These are phyloP conservation scores for Atrina japonica DNA, from an alignment of 2,888 invertebrate genomes.

Conservation along the genomic window DNA sequence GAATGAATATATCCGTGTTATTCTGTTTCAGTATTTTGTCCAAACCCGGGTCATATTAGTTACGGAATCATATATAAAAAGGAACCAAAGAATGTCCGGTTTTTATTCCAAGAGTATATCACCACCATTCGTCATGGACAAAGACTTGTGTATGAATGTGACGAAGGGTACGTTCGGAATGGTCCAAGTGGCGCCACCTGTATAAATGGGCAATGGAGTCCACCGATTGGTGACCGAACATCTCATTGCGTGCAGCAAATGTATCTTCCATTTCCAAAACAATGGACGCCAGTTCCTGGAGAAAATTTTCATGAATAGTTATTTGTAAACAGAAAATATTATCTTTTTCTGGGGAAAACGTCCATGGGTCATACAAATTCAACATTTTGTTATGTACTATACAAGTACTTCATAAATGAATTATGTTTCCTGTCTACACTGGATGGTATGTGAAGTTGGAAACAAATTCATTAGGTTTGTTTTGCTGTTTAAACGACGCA, in stretches of 20 bases:
- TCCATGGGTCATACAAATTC: too few relatives aligned
- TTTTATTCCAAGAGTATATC: constrained; percentile 96
- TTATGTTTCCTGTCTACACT: too few relatives aligned
- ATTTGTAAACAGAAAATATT: too few relatives aligned
- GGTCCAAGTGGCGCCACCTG: constrained; percentile 96
- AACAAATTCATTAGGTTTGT: too few relatives aligned
- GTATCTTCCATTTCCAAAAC: constrained; percentile 85
- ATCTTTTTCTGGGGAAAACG: too few relatives aligned
- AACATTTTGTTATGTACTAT: too few relatives aligned
- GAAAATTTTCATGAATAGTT: constrained; percentile 31
- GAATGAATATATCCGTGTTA: too few relatives aligned
- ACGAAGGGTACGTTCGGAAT: constrained; percentile 92
- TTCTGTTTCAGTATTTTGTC: constrained; percentile 50
- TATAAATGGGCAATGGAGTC: constrained; percentile 96
- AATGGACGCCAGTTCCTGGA: constrained; percentile 60
- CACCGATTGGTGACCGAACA: constrained; percentile 84
- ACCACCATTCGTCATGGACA: constrained; percentile 74
- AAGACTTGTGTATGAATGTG: constrained; percentile 92
- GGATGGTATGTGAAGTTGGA: too few relatives aligned
- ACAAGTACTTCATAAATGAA: too few relatives aligned
- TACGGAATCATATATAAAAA: constrained; percentile 60
- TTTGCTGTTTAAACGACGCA: too few relatives aligned
- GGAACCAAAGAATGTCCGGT: constrained; percentile 87
- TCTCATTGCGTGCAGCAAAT: constrained; percentile 91
- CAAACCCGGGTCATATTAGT: constrained; percentile 44